Evolutionary conservation across 2,113 vertebrate genomes (phyloP), one percentile per base, ranked within the genome.

Genomic region (Budorcas taxicolor): DNA sequence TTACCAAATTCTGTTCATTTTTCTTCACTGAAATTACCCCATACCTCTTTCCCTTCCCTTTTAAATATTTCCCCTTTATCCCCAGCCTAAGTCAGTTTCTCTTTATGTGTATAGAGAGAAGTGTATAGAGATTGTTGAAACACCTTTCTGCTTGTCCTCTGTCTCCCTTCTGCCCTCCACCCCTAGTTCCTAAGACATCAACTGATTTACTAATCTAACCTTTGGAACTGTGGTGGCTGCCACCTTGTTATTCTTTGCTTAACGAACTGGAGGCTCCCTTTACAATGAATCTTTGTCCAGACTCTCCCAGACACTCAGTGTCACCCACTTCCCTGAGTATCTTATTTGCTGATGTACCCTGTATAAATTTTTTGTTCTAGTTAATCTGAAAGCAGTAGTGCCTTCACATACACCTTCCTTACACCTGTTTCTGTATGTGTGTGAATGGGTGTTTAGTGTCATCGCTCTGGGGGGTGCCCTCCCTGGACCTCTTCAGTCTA

Each of bases 1-100:
- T 71, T 43, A 90, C 43, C 78, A 84, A 83, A 40, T 90, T 74
- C 52, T 57, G 7, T 55, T 55, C 19, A 21, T 87, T 88, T 92
- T 93, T 62, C 17, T 67, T 43, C 19, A 62, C 21, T 92, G 50
- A 90, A 62, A 55, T 40, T 81, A 64, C 40, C 25, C 90, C 14
- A 45, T 67, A 52, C 29, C 16, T 90, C 40, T 87, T 64, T 60
- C 19, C 7, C 21, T 3, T 47, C 53, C 33, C 15, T 47, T 76
- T 76, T 55, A 16, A 29, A 76, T 53, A 31, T n/a, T 4, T 81
- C 36, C 25, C 8, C 33, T 62, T 52, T 81, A 33, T 2, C n/a
- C 31, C 64, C 31, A 87, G 67, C 82, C 27, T 74, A 78, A 57
- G 36, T 29, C 78, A 64, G 40, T 45, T 9, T 25, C 47, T 40